Evolutionary conservation across 30 jellyfish, hydroid and myxozoan species (phyloP), one percentile per base, ranked within the genome.

Genomic region (Hydractinia echinata): DNA sequence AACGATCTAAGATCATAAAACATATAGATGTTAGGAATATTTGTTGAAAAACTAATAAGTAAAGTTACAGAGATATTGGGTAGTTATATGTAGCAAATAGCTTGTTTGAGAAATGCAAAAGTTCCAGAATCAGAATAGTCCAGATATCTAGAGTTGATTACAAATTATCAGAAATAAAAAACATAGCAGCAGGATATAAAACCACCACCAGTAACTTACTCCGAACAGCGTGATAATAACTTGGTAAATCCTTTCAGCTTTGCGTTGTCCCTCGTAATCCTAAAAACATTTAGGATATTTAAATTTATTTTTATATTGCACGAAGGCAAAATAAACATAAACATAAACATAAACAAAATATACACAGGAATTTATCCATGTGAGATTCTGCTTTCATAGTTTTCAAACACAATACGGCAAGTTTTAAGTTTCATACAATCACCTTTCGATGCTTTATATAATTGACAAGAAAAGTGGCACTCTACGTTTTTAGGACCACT

Each of bases 191-290:
- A 64, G 2, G 2, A 13, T 6, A 64, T 13, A 64, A 44, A 64
- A 64, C 7, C 39, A 64, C 7, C 39, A 13, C 19, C 6, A 44
- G 56, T 14, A 1, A 81, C 99, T 74, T 30, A 93, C 99, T 76
- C 94, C 99, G 88, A 87, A 93, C 8, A 88, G 54, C 8, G 95
- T 94, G 21, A 93, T 79, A 51, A 93, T 87, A 39, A 87, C 96
- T 77, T 93, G 99, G 71, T 93, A 93, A 15, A 88, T 53, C 21
- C 71, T 70, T 76, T 93, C 99, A 11, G 99, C 99, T 61, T 84
- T 85, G 62, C 85, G 80, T 61, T 93, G 99, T 10, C 99, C 99
- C 77, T 93, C 99, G 87, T 66, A 93, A 62, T 93, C 96, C 99
- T 92, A 66, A 10, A 86, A 67, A n/a, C 62, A 30, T 0, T 30